Base-by-base conservation (phyloP, 2,113 vertebrate genomes). In the Scalopus aquaticus region DNA sequence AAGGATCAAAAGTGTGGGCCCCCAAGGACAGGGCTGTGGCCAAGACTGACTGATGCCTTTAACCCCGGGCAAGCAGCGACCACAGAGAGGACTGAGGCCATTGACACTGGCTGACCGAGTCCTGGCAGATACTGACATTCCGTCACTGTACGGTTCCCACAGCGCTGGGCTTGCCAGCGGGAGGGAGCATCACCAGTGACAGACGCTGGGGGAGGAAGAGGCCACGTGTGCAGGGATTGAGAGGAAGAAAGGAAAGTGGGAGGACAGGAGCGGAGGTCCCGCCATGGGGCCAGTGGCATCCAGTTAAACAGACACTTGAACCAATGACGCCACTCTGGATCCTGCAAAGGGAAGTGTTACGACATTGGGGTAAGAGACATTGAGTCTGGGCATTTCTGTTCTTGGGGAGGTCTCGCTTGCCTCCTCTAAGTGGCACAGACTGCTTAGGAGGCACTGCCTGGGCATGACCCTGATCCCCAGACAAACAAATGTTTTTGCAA, bases 1-100 rank as follows among this genome's bases (percentile, higher is more conserved):
- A 70, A 89, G 88, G 92, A 96, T 96, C 95, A 97, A 97, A 96
- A 93, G 87, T 94, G 60, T 74, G 46, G 82, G 73, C 22, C 91
- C 54, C 70, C 86, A 76, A 54, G 70, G 90, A 78, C 46, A 69
- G 65, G 82, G 49, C 64, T 79, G 86, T 73, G 77, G 35, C 74
- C 37, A 58, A 72, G 20, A 20, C 37, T 89, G 90, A 93, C 11
- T 5, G 60, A 91, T 26, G 72, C 70, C 95, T 97, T 96, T 96
- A 60, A 96, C 88, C 79, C 60, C 65, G 49, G 6, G 92, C 96
- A 95, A 97, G 37, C 83, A 51, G 87, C 72, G 90, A 96, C 95
- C 93, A 70, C 93, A 93, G 87, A 82, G 84, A 93, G 30, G 65
- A 32, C 35, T 11, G 77, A 91, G 84, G 93, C 73, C 67, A 39